phyloP scores from a whole-genome alignment of 2,113 vertebrate genomes.

The Ceyx melanurus region DNA sequence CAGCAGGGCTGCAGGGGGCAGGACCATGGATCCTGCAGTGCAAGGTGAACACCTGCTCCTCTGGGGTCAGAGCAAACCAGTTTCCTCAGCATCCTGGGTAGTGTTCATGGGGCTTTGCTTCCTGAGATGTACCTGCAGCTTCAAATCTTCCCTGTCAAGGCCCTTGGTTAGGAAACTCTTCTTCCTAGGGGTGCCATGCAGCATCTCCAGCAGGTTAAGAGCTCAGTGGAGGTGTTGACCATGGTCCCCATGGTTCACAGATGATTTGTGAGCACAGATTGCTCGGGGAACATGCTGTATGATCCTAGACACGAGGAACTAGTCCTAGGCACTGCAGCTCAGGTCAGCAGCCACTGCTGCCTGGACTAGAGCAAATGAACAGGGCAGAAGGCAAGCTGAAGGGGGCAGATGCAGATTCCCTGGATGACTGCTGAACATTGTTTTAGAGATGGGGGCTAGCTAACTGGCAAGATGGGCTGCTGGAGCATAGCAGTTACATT shows the following conservation, averaged over 20 bases:
- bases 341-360: not conserved
- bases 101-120: not conserved
- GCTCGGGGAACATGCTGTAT: not conserved
- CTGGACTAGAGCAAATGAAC: not conserved
- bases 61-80: rapidly evolving
- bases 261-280: not conserved
- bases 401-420: not conserved
- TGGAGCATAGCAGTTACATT: not conserved
- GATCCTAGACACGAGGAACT: not conserved
- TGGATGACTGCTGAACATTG: not conserved
- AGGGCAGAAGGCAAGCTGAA: not conserved
- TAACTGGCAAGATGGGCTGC: not conserved
- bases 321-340: not conserved
- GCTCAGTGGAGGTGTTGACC: not conserved
- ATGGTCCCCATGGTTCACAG: not conserved
- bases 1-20: not conserved
- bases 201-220: not conserved
- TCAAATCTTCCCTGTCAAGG: not conserved
- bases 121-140: not conserved
- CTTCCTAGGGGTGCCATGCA: not conserved
- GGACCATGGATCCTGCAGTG: not conserved
- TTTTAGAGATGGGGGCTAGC: not conserved
- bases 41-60: not conserved
- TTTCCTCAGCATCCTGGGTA: not conserved
- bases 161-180: not conserved